A percentile compares a stretch with the other conserved stretches of the same genome.
These are phyloP conservation scores for Enteromius afrohamiltoni DNA, from an alignment of 2,797 vertebrate genomes.

Conservation along the genomic window DNA sequence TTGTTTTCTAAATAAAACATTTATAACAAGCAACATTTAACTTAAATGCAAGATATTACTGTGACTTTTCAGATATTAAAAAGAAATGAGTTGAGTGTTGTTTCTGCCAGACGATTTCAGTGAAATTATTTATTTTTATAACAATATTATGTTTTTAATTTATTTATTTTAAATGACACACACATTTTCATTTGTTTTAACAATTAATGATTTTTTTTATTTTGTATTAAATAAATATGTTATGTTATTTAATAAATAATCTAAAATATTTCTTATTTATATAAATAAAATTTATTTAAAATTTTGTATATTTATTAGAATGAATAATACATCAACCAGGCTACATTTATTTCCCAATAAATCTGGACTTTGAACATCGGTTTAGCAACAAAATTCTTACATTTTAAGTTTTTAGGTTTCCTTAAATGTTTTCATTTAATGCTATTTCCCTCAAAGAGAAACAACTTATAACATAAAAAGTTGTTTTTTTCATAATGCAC, in stretches of 20 bases:
- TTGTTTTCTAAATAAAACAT: not conserved
- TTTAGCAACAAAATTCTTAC: not conserved
- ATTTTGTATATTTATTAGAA: not conserved
- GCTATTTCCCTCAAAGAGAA: not conserved
- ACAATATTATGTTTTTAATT: not conserved
- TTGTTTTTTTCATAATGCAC: not conserved
- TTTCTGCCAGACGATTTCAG: not conserved
- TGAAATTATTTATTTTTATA: not conserved
- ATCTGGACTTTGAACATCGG: not conserved
- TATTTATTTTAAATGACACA: not conserved
- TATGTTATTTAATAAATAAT: not conserved
- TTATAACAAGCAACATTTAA: not conserved
- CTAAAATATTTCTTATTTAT: not conserved
- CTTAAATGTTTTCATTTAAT: not conserved
- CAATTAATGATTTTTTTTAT: not conserved
- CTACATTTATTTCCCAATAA: not conserved
- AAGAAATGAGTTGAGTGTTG: not conserved
- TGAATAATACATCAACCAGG: not conserved
- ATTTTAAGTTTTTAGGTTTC: not conserved
- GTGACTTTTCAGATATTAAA: not conserved
- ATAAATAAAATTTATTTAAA: no score
- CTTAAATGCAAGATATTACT: not conserved
- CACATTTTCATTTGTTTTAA: not conserved
- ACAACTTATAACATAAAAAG: not conserved
- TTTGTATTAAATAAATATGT: not conserved